Conservation (phyloP, 2,113 vertebrate species). For the Myiopsitta monachus region DNA sequence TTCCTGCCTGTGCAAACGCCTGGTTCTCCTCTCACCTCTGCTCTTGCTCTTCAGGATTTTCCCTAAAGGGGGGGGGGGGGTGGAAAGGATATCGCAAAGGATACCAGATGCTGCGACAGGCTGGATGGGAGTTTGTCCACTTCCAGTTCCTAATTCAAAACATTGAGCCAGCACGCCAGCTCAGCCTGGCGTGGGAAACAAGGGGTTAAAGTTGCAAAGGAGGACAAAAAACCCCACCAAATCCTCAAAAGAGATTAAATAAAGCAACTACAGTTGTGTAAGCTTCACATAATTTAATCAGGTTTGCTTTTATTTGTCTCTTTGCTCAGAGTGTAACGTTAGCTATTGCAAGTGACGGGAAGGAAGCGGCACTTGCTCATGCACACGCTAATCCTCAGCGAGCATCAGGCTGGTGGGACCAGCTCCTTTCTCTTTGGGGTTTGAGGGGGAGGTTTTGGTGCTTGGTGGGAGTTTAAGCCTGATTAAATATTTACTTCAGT, state of each 20-base stretch:
- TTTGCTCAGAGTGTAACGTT: constrained; percentile 61
- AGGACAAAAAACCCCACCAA: neutral
- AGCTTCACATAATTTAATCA: constrained; percentile 65
- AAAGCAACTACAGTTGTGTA: constrained; percentile 54
- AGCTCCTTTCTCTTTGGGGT: constrained; percentile 10
- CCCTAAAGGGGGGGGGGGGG: neutral
- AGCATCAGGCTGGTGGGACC: neutral
- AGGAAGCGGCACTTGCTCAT: neutral
- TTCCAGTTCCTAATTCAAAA: neutral
- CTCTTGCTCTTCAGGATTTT: neutral
- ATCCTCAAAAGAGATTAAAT: constrained; percentile 53
- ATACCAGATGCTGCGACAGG: neutral
- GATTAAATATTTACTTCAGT: constrained; percentile 51
- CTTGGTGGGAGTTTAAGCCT: constrained; percentile 36
- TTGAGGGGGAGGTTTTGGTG: neutral
- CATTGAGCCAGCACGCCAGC: neutral
- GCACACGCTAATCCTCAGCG: neutral
- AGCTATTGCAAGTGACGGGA: constrained; percentile 49
- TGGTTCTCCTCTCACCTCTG: neutral
- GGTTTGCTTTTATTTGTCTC: constrained; percentile 67
- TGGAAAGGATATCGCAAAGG: neutral
- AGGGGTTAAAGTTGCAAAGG: constrained; percentile 27
- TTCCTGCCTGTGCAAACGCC: neutral
- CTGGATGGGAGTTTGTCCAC: neutral
- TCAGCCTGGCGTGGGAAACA: neutral